phyloP scores from a whole-genome alignment of 1,140 invertebrate genomes.

The Leptestheria dahalacensis region DNA sequence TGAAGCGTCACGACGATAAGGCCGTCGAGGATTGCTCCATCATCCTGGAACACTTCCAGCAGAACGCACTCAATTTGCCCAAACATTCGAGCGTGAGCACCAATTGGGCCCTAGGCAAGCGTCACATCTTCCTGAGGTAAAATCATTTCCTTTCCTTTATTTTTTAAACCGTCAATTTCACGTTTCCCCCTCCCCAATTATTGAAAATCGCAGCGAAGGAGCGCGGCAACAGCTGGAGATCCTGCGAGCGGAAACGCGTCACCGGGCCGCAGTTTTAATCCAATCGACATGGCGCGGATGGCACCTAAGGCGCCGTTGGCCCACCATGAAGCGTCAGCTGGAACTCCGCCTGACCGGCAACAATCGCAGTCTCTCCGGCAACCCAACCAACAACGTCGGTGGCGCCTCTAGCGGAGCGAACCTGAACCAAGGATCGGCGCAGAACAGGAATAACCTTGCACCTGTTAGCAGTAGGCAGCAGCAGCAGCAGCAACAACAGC shows the following conservation, averaged over 20 bases:
- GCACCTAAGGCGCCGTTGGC: slow-evolving; percentile 51
- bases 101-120: slow-evolving; percentile 77
- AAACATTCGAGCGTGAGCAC: slow-evolving; percentile 37
- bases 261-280: slow-evolving; percentile 54
- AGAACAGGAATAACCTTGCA: neutral
- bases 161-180: no score
- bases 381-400: neutral
- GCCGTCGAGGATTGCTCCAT: slow-evolving; percentile 60
- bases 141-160: no score
- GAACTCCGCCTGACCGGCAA: slow-evolving; percentile 13
- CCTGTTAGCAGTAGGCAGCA: neutral
- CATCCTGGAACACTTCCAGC: slow-evolving; percentile 47
- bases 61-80: slow-evolving; percentile 27
- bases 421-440: neutral
- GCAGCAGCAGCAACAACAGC: slow-evolving; percentile 9
- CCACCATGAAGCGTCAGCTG: slow-evolving; percentile 36
- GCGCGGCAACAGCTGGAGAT: slow-evolving; percentile 76
- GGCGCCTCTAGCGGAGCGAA: neutral
- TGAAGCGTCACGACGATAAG: slow-evolving; percentile 61
- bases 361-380: neutral
- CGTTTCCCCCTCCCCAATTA: no score
- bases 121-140: slow-evolving; percentile 70
- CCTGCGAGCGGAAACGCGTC: slow-evolving; percentile 53
- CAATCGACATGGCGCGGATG: slow-evolving; percentile 70
- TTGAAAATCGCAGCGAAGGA: slow-evolving; percentile 58